Conservation (phyloP, 2,113 vertebrate genomes). For the Otus sunia region DNA sequence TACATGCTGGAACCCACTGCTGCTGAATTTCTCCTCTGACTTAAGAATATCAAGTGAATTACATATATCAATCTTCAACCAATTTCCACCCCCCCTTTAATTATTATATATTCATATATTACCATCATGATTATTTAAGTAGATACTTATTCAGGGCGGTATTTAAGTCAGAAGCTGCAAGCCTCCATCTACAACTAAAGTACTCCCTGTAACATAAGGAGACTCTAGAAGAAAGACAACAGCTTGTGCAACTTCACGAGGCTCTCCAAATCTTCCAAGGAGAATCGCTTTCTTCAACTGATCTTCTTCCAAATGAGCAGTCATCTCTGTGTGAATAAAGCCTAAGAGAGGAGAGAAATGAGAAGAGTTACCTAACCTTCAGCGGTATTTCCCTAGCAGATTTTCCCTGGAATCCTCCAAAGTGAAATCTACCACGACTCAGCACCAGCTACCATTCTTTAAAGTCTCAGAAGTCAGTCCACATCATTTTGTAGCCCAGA, state of each 20-base stretch:
- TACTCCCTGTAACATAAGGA: slow-evolving; percentile 87
- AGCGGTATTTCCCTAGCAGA: neutral
- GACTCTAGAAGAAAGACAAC: slow-evolving; percentile 88
- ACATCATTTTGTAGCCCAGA: neutral
- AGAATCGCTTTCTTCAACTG: slow-evolving; percentile 74
- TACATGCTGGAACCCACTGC: neutral
- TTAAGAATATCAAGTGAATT: neutral
- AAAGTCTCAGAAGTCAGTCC: neutral
- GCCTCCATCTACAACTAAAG: slow-evolving; percentile 89
- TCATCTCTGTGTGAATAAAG: slow-evolving; percentile 92
- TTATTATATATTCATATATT: neutral
- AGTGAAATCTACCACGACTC: neutral
- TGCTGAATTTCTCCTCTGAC: neutral
- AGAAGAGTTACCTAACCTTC: neutral
- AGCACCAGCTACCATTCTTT: neutral
- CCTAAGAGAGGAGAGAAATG: slow-evolving; percentile 73
- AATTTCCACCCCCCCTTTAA: neutral
- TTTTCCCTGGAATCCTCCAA: neutral
- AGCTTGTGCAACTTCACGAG: slow-evolving; percentile 83
- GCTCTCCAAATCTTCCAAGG: slow-evolving; percentile 86
- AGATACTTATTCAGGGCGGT: neutral
- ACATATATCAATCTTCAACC: neutral
- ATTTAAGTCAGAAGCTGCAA: slow-evolving; percentile 81
- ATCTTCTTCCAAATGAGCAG: slow-evolving; percentile 80
- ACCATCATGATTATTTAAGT: neutral